Evolutionary conservation across 2,888 invertebrate genomes (phyloP), one percentile per base, ranked within the genome.

Genomic region (Drosophila phalerata): DNA sequence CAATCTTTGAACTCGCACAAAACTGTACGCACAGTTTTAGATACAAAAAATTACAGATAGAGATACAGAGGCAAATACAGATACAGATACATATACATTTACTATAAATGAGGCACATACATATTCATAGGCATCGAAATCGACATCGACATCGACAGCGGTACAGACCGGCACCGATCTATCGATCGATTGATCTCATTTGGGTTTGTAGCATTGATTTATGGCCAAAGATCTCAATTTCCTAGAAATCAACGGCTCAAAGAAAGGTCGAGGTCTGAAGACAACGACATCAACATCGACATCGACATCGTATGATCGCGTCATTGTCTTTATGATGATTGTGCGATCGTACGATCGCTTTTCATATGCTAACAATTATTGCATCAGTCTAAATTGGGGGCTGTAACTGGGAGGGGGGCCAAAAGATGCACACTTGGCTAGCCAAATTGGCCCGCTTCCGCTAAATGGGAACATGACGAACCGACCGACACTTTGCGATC

Each of bases 371-470:
- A 67, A 57, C 72, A 83, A 76, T 83, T 79, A 81, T 81, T 83
- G 79, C 86, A 85, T 83, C 86, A 85, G 80, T 69, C 49, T 49
- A 63, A 49, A n/a, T 60, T 63, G 38, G 30, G 17, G 17, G 4
- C 11, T 47, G 13, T 37, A 19, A 15, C 4, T n/a, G 57, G 30
- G 13, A 13, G 30, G 37, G 10, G 34, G 49, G 9, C 42, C 42
- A 51, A 69, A 57, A 73, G 77, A 77, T 77, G 76, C 55, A 69
- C 56, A 81, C 52, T 45, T 68, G 69, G 48, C 64, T 69, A 69
- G 60, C 68, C 63, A 77, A 80, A 77, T 80, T 81, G 76, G 76
- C 66, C 60, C 60, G 68, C 66, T 81, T 79, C 68, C 79, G 81
- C 73, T 78, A 80, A 79, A 79, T 81, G 57, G 68, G 22, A 49